Conservation (phyloP, 1,140 invertebrate genomes). For the Drosophila erecta region DNA sequence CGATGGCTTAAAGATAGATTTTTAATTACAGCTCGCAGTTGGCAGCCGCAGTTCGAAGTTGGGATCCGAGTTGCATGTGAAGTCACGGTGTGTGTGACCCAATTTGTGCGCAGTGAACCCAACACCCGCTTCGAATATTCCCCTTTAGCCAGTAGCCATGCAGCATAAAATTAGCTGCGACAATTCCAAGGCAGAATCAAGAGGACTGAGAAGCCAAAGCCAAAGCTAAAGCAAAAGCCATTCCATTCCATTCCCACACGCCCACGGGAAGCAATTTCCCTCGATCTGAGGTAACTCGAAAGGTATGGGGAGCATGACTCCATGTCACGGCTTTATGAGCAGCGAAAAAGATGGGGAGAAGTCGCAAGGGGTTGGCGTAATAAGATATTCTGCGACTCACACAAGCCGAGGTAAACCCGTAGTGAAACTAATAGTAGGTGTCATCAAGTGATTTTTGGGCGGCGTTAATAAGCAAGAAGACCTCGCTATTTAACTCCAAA, state of each 20-base stretch:
- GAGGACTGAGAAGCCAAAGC: conserved; percentile 5
- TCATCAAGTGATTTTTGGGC: conserved; percentile 16
- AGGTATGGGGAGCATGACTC: conserved; percentile 49
- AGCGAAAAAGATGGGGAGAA: conserved; percentile 9
- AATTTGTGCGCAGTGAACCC: conserved; percentile 78
- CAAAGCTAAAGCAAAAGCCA: not conserved
- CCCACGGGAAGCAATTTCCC: conserved; percentile 63
- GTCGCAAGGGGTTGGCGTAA: conserved; percentile 25
- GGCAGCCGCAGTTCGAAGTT: too few species aligned
- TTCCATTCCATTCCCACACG: conserved; percentile 51
- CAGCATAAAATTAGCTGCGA: conserved; percentile 71
- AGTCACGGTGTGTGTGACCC: conserved; percentile 60
- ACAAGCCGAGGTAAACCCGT: not conserved
- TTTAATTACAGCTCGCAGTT: conserved; percentile 46
- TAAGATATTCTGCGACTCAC: conserved; percentile 45
- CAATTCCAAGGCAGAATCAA: conserved; percentile 50
- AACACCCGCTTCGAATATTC: conserved; percentile 6
- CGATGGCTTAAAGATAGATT: conserved; percentile 30
- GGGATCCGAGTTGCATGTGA: conserved; percentile 49
- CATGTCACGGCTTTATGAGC: conserved; percentile 54
- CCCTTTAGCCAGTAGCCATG: not conserved
- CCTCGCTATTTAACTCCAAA: too few species aligned
- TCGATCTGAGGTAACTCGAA: conserved; percentile 17
- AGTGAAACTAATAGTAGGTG: conserved; percentile 25
- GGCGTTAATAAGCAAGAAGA: not conserved